phyloP scores from a whole-genome alignment of 2,797 vertebrate species.

The Melanotaenia parkinsoni region DNA sequence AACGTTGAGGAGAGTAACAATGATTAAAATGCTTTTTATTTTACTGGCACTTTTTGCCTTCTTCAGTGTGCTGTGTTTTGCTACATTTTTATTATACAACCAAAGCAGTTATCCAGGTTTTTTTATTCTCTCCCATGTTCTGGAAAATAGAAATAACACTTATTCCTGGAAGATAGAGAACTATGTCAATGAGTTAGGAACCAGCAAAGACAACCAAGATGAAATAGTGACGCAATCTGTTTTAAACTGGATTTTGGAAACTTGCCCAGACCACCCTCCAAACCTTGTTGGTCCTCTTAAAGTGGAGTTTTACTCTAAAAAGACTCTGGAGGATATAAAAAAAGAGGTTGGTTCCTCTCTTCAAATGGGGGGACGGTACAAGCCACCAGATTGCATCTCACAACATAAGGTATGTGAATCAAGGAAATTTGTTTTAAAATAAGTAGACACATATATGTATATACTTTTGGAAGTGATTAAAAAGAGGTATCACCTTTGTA shows the following conservation, averaged over 20 bases:
- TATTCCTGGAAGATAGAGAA: fast-evolving
- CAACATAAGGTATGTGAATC: constrained; percentile 62
- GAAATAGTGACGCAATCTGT: fast-evolving
- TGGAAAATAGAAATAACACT: fast-evolving
- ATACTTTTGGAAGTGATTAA: too few species aligned
- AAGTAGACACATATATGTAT: too few species aligned
- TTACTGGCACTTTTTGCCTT: constrained; percentile 2
- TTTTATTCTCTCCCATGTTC: fast-evolving
- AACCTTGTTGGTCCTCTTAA: constrained; percentile 47
- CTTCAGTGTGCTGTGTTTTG: not conserved
- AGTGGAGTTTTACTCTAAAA: constrained; percentile 46
- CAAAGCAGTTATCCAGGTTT: fast-evolving
- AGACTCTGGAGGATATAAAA: constrained; percentile 44
- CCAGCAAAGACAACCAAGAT: fast-evolving
- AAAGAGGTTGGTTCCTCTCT: fast-evolving
- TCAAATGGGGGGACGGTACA: constrained; percentile 58
- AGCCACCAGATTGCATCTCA: constrained; percentile 60
- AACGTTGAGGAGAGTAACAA: constrained; percentile 6
- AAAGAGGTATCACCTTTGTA: too few species aligned
- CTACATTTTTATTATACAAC: not conserved
- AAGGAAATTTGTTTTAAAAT: not conserved
- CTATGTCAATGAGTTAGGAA: fast-evolving
- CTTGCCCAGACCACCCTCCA: constrained; percentile 60
- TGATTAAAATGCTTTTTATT: constrained; percentile 24
- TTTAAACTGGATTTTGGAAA: not conserved